Percentiles rank a stretch among this genome's conserved stretches.
These are phyloP conservation scores for Rhagonycha lutea DNA, from an alignment of 2,888 invertebrate species.

Conservation along the genomic window DNA sequence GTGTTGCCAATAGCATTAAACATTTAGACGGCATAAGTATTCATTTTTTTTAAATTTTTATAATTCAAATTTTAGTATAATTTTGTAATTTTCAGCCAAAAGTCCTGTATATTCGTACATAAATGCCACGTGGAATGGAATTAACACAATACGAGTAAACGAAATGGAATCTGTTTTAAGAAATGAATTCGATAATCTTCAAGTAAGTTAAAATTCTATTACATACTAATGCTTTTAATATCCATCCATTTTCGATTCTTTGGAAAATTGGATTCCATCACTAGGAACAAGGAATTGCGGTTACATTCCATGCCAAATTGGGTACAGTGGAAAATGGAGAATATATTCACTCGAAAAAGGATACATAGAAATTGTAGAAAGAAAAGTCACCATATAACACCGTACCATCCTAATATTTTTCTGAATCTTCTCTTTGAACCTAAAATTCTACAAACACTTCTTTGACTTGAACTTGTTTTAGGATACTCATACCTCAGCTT, in stretches of 20 bases:
- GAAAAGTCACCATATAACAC: too few species aligned
- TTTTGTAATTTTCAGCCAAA: conserved; percentile 61
- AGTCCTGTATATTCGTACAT: conserved; percentile 90
- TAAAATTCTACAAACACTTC: background rate
- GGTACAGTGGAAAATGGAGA: too few species aligned
- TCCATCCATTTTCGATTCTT: too few species aligned
- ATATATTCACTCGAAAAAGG: too few species aligned
- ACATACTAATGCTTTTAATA: too few species aligned
- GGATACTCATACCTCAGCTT: conserved; percentile 68
- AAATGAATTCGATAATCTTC: conserved; percentile 69
- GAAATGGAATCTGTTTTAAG: conserved; percentile 69
- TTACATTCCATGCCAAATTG: too few species aligned
- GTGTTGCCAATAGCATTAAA: conserved; percentile 72
- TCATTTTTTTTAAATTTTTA: background rate
- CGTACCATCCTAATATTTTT: too few species aligned
- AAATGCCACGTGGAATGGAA: conserved; percentile 78
- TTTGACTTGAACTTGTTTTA: conserved; percentile 4
- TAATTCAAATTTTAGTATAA: background rate
- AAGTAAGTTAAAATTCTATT: conserved; percentile 45
- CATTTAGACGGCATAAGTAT: conserved; percentile 60
- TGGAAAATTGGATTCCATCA: too few species aligned
- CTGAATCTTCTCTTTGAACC: too few species aligned
- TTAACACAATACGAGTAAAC: conserved; percentile 81
- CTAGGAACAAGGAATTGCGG: too few species aligned
- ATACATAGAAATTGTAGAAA: too few species aligned